Evolutionary conservation across 64 coral and sea anemone genomes (phyloP).

Genomic region (Anthopleura sola): DNA sequence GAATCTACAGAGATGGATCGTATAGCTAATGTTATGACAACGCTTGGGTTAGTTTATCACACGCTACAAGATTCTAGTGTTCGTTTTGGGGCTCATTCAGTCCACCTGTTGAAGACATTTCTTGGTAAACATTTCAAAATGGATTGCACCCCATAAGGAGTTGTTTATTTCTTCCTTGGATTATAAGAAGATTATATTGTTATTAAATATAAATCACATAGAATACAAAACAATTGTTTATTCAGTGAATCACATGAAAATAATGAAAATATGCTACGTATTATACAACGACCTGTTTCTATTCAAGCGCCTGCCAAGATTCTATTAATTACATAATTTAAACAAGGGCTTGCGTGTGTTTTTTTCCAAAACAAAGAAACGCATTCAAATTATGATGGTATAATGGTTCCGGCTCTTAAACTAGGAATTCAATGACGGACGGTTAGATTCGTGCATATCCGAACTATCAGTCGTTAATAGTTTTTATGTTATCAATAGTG

Average conservation of each 20-base stretch:
- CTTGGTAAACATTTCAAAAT: background rate
- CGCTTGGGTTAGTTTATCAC: background rate
- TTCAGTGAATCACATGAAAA: background rate
- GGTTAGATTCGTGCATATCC: background rate
- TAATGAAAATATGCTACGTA: background rate
- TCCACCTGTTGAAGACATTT: conserved; percentile 7
- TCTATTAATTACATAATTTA: background rate
- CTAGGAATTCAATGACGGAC: conserved; percentile 1
- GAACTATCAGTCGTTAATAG: background rate
- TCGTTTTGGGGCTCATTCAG: background rate
- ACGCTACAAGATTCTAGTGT: conserved; percentile 15
- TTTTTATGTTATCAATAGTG: background rate
- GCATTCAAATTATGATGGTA: background rate
- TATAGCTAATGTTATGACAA: background rate
- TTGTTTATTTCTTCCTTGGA: conserved; percentile 2
- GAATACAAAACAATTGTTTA: background rate
- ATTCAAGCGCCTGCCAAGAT: background rate
- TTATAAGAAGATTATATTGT: conserved; percentile 5
- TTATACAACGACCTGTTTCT: background rate
- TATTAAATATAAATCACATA: background rate
- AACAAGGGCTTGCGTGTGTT: background rate
- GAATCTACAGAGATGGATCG: background rate
- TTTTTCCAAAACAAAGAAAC: background rate
- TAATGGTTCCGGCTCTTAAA: conserved; percentile 3
- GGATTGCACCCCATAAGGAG: background rate